Evolutionary conservation across 2,888 invertebrate species (phyloP).

Genomic region (Polietes domitor): DNA sequence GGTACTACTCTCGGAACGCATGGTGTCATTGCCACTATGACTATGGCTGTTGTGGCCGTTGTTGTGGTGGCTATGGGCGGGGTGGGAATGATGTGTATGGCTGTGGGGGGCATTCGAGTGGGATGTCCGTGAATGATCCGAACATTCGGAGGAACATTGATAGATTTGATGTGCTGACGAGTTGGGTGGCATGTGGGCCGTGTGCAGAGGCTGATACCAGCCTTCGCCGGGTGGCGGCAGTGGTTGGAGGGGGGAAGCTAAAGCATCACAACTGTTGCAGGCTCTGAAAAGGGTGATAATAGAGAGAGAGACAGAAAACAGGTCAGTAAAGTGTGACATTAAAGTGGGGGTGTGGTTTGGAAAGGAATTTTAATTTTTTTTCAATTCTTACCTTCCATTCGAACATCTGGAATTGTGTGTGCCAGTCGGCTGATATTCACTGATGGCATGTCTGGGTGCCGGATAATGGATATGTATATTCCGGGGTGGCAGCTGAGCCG

Average conservation of each 20-base stretch:
- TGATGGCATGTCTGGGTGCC: conserved; percentile 79
- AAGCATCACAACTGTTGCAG: conserved; percentile 80
- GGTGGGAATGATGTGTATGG: conserved; percentile 68
- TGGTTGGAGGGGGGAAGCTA: conserved; percentile 80
- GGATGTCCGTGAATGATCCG: conserved; percentile 80
- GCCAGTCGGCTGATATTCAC: conserved; percentile 79
- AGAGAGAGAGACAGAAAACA: conserved; percentile 22
- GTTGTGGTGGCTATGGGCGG: conserved; percentile 68
- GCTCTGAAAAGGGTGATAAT: conserved; percentile 74
- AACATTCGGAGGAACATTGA: conserved; percentile 81
- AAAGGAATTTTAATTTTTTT: background rate
- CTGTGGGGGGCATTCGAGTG: conserved; percentile 72
- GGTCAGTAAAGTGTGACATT: background rate
- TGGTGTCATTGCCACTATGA: conserved; percentile 70
- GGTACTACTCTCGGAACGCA: conserved; percentile 77
- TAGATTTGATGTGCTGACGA: conserved; percentile 79
- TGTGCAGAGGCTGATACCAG: conserved; percentile 80
- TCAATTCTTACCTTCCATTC: conserved; percentile 74
- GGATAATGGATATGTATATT: conserved; percentile 81
- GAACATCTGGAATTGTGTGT: conserved; percentile 78
- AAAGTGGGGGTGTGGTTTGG: too few species aligned
- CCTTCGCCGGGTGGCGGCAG: conserved; percentile 76
- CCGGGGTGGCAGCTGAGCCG: conserved; percentile 73
- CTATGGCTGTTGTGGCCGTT: conserved; percentile 63
- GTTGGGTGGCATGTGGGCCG: conserved; percentile 72